These are phyloP conservation scores for Sinosuthora webbiana DNA, from an alignment of 2,113 vertebrate species.

Conservation along the genomic window DNA sequence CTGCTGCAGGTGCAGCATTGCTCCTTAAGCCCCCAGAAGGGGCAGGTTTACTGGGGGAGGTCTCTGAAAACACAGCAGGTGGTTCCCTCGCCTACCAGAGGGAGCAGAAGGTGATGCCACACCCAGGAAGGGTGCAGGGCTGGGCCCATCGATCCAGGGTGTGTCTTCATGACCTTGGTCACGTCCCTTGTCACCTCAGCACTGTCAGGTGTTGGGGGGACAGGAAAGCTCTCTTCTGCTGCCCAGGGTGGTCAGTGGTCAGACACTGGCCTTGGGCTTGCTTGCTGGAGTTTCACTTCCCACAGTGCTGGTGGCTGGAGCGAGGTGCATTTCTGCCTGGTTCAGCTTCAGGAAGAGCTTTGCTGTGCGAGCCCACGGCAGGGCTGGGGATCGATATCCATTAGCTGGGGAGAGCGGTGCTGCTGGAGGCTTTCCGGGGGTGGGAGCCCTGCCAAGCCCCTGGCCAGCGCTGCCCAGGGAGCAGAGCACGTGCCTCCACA, in stretches of 20 bases:
- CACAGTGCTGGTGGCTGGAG: neutral
- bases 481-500: neutral
- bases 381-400: slow-evolving; percentile 61
- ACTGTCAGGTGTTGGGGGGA: neutral
- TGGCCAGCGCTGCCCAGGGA: neutral
- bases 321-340: neutral
- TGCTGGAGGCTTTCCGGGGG: neutral
- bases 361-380: rapidly evolving
- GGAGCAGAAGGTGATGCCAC: neutral
- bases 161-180: neutral
- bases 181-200: neutral
- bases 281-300: neutral
- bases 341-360: neutral
- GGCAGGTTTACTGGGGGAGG: neutral
- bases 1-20: neutral
- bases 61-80: neutral
- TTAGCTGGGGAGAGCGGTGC: slow-evolving; percentile 32
- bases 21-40: neutral
- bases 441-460: slow-evolving; percentile 45
- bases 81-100: neutral
- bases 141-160: neutral
- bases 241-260: neutral
- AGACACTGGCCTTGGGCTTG: neutral
- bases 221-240: neutral
- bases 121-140: neutral